A percentile compares a stretch with the other conserved stretches of the same genome.
phyloP scores from a whole-genome alignment of 2,888 invertebrate species.

The Spatulosminthurus flaviceps region DNA sequence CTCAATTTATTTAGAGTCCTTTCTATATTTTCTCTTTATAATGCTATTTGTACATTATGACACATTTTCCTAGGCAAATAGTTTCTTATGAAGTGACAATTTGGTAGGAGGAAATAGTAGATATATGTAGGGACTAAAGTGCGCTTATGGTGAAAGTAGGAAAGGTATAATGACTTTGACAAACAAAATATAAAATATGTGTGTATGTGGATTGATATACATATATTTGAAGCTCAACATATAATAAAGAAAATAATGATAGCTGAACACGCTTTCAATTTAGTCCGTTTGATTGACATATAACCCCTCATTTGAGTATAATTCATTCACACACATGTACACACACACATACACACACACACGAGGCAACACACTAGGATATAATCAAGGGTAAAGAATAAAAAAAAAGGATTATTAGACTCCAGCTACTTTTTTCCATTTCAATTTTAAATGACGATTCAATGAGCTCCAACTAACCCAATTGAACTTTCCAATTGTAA shows the following conservation, averaged over 20 bases:
- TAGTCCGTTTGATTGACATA: conserved; percentile 11
- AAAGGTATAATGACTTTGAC: conserved; percentile 5
- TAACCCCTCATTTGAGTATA: conserved; percentile 17
- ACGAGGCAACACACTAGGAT: too few relatives aligned
- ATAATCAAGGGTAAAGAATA: conserved; percentile 2
- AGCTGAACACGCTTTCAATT: conserved; percentile 20
- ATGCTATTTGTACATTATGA: too few relatives aligned
- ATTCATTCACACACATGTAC: not conserved
- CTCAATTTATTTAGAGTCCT: too few relatives aligned
- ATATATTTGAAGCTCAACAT: not conserved
- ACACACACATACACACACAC: not conserved
- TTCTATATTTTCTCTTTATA: too few relatives aligned
- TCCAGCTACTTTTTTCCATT: conserved; percentile 38
- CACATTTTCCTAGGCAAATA: too few relatives aligned
- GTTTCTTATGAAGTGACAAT: too few relatives aligned
- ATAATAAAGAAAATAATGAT: not conserved
- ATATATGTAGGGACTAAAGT: too few relatives aligned
- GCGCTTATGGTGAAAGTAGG: not conserved
- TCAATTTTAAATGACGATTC: conserved; percentile 41
- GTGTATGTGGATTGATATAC: too few relatives aligned
- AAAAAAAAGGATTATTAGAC: conserved; percentile 14
- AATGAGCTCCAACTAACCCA: conserved; percentile 44
- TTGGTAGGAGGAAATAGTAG: not conserved
- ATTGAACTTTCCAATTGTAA: not conserved
- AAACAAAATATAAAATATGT: not conserved